Evolutionary conservation across 2,888 invertebrate genomes (phyloP).

Genomic region (Sphaeridia pumilis): DNA sequence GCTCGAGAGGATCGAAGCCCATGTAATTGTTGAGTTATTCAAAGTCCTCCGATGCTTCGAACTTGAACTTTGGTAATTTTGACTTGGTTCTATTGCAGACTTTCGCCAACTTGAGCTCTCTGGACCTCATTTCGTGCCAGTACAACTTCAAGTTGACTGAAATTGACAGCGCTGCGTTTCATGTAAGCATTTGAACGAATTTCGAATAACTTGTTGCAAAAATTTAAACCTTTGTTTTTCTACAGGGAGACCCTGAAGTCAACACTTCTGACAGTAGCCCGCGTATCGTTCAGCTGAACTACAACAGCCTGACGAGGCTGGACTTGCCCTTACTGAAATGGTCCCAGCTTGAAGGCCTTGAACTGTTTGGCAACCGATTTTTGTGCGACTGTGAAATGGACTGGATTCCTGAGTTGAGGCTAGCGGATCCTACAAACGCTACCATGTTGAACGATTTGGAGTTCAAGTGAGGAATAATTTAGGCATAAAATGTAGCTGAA

Average conservation of each 20-base stretch:
- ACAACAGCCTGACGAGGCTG: constrained; percentile 27
- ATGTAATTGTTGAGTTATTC: too few species aligned
- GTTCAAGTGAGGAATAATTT: constrained; percentile 17
- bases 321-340: constrained; percentile 26
- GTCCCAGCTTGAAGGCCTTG: constrained; percentile 28
- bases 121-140: constrained; percentile 24
- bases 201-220: neutral
- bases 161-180: constrained; percentile 25
- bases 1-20: constrained; percentile 19
- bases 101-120: constrained; percentile 23
- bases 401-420: constrained; percentile 26
- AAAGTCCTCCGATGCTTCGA: too few species aligned
- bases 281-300: constrained; percentile 21
- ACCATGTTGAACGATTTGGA: constrained; percentile 22
- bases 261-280: constrained; percentile 19
- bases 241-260: constrained; percentile 13
- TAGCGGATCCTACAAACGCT: constrained; percentile 16
- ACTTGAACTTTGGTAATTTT: too few species aligned
- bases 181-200: constrained; percentile 11
- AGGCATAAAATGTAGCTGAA: too few species aligned
- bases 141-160: constrained; percentile 19
- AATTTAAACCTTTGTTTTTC: neutral
- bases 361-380: constrained; percentile 25
- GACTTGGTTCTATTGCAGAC: constrained; percentile 22
- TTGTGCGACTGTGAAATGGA: constrained; percentile 34